A percentile compares a stretch with the other conserved stretches of the same genome.
phyloP scores from a whole-genome alignment of 1,140 invertebrate genomes.

The Bombyx mandarina region DNA sequence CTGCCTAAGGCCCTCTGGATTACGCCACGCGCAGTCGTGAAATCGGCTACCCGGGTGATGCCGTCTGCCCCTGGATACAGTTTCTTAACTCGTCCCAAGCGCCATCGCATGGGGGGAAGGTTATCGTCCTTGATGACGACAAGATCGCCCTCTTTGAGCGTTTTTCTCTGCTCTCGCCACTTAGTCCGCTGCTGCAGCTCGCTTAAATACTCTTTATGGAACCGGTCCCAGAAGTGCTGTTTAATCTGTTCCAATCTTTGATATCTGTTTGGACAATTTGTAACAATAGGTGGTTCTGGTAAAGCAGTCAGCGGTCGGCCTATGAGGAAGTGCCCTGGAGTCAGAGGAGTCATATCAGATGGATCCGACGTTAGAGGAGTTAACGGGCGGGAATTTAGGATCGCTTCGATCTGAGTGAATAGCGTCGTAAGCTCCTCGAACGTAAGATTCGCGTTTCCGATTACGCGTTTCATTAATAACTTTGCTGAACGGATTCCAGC shows the following conservation, averaged over 20 bases:
- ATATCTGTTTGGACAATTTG: background rate
- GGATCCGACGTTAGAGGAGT: background rate
- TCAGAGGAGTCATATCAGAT: background rate
- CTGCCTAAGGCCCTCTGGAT: background rate
- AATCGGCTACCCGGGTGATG: constrained; percentile 2
- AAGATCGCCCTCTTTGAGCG: background rate
- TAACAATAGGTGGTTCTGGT: background rate
- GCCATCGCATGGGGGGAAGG: constrained; percentile 2
- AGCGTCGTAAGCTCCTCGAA: constrained; percentile 5
- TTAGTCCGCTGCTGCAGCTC: background rate
- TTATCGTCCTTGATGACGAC: constrained; percentile 3
- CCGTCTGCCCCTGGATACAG: constrained; percentile 4
- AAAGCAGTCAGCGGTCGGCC: constrained; percentile 3
- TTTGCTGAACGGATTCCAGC: constrained; percentile 1
- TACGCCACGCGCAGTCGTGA: background rate
- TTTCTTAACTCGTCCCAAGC: background rate
- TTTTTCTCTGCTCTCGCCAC: background rate
- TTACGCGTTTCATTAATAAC: constrained; percentile 5
- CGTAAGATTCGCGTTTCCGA: constrained; percentile 4
- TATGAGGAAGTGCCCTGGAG: constrained; percentile 5
- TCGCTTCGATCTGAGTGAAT: constrained; percentile 3
- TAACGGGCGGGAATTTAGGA: constrained; percentile 4
- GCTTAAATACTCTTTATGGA: background rate
- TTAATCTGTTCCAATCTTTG: background rate
- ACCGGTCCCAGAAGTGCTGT: constrained; percentile 1